A percentile compares a stretch with the other conserved stretches of the same genome.
These are phyloP conservation scores for Bhutanitis thaidina DNA, from an alignment of 2,888 invertebrate species.

Conservation along the genomic window DNA sequence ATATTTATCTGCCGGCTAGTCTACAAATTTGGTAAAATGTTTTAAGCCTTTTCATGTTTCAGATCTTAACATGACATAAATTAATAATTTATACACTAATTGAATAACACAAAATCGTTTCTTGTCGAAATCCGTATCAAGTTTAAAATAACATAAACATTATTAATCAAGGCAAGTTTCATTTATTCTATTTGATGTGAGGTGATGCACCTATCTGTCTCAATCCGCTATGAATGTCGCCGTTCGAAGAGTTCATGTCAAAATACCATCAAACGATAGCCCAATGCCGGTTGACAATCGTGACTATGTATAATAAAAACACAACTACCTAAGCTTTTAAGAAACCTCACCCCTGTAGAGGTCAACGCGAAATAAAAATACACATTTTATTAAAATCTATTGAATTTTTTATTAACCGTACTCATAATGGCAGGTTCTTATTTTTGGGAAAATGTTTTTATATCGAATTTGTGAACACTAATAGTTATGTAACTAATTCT, in stretches of 20 bases:
- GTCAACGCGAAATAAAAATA: background rate
- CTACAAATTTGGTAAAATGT: background rate
- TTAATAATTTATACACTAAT: no score
- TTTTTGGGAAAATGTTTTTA: no score
- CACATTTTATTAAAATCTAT: no score
- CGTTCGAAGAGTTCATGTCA: slow-evolving; percentile 37
- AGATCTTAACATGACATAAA: no score
- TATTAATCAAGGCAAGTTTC: background rate
- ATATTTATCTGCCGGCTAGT: slow-evolving; percentile 13
- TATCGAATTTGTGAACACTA: no score
- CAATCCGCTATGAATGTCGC: slow-evolving; percentile 7
- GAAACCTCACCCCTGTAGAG: slow-evolving; percentile 21
- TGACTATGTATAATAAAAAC: slow-evolving; percentile 34
- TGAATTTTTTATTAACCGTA: no score
- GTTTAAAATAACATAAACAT: no score
- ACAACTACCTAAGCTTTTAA: slow-evolving; percentile 29
- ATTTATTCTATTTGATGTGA: background rate
- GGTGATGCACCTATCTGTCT: background rate
- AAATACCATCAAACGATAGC: slow-evolving; percentile 40
- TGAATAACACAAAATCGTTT: no score
- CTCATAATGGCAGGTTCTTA: no score
- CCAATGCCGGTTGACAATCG: slow-evolving; percentile 35
- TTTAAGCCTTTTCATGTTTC: no score
- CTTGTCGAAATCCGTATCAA: no score
- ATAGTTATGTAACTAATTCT: no score